Evolutionary conservation across 2,888 invertebrate species (phyloP).

Genomic region (Melolontha melolontha): DNA sequence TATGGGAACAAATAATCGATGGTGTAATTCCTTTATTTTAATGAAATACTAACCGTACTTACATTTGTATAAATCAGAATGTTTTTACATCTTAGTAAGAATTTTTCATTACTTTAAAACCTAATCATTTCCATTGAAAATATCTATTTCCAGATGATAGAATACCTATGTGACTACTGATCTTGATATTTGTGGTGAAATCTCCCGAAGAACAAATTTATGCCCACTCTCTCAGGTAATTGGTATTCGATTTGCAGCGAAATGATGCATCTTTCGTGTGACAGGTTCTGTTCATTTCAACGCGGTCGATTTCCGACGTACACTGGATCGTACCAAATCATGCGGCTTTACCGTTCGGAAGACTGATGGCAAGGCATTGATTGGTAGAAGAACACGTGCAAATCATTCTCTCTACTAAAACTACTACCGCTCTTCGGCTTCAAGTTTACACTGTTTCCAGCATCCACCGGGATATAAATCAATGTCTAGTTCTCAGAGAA

Average conservation of each 20-base stretch:
- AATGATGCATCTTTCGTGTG: conserved; percentile 21
- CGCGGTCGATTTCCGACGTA: conserved; percentile 6
- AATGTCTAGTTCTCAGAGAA: background rate
- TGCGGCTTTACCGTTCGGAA: conserved; percentile 7
- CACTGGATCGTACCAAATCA: conserved; percentile 4
- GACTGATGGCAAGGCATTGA: conserved; percentile 21
- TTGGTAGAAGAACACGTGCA: conserved; percentile 13
- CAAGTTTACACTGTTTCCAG: conserved; percentile 3
- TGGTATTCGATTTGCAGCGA: conserved; percentile 16
- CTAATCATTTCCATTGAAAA: too few species aligned
- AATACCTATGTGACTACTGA: too few species aligned
- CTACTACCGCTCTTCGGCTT: background rate
- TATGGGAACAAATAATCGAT: too few species aligned
- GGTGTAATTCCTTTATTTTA: too few species aligned
- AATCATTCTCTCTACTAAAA: background rate
- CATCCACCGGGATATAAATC: background rate
- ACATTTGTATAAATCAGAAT: too few species aligned
- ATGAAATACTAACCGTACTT: too few species aligned
- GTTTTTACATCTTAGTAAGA: too few species aligned
- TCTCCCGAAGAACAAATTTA: too few species aligned
- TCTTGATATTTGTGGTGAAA: too few species aligned
- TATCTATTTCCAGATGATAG: too few species aligned
- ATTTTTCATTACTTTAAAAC: too few species aligned
- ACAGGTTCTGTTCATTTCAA: conserved; percentile 24
- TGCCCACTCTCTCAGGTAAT: conserved; percentile 11